phyloP scores from a whole-genome alignment of 2,888 invertebrate species.

The Mylabris sibirica region DNA sequence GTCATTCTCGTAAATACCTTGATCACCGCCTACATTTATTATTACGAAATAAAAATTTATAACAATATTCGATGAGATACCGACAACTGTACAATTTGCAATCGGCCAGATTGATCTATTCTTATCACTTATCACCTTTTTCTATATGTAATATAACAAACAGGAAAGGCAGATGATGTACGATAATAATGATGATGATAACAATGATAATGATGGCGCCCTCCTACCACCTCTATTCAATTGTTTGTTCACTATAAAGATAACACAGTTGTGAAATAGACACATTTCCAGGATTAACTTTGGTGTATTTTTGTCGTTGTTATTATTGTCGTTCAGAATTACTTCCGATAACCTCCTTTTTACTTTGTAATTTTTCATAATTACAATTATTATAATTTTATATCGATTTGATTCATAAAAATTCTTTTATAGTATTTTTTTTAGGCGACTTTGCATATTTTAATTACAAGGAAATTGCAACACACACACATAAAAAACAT shows the following conservation, averaged over 20 bases:
- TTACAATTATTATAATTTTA: background rate
- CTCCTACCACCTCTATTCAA: background rate
- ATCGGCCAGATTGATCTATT: background rate
- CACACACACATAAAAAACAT: background rate
- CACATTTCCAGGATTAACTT: conserved; percentile 1
- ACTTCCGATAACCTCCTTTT: conserved; percentile 5
- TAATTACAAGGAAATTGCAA: conserved; percentile 10
- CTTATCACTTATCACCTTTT: background rate
- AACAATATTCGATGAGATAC: too few species aligned
- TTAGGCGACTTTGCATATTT: background rate
- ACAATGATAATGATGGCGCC: conserved; percentile 6
- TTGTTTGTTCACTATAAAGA: background rate
- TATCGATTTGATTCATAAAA: background rate
- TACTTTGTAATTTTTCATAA: background rate
- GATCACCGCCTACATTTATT: too few species aligned
- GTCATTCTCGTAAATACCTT: too few species aligned
- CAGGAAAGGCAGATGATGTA: background rate
- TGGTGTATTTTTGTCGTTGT: background rate
- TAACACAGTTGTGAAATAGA: background rate
- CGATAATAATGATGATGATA: background rate
- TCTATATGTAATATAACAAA: background rate
- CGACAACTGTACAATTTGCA: background rate
- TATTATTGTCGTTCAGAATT: background rate
- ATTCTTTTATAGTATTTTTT: background rate
- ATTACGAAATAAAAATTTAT: too few species aligned